phyloP scores from a whole-genome alignment of 2,797 vertebrate genomes.

The Podarcis siculus region DNA sequence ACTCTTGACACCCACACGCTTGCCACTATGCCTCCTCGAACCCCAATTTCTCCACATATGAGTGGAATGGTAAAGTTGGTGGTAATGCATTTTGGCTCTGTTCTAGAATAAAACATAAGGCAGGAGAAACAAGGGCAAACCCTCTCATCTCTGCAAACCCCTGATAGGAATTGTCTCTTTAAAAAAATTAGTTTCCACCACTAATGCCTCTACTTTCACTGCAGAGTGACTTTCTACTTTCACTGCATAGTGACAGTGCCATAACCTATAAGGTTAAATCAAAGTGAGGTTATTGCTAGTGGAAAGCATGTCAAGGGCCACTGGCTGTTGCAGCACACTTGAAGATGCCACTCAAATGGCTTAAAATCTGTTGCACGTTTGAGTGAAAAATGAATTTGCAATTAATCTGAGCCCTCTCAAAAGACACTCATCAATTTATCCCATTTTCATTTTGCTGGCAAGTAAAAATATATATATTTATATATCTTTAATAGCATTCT shows the following conservation, averaged over 20 bases:
- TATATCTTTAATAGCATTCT: not conserved
- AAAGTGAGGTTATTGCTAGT: not conserved
- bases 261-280: not conserved
- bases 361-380: not conserved
- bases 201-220: no score
- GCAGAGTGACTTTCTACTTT: no score
- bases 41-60: no score
- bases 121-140: not conserved
- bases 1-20: no score
- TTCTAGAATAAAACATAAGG: not conserved
- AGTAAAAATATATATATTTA: not conserved
- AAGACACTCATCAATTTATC: not conserved
- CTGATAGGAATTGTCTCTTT: no score
- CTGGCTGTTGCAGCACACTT: not conserved
- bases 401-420: not conserved
- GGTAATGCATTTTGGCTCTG: not conserved
- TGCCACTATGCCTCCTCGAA: no score
- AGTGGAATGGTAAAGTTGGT: no score
- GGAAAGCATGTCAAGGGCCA: not conserved
- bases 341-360: not conserved
- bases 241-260: not conserved
- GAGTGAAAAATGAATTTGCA: not conserved
- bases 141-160: not conserved
- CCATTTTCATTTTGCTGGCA: not conserved
- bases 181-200: no score